Evolutionary conservation across 2,797 vertebrate genomes (phyloP).

Genomic region (Rachycentron canadum): DNA sequence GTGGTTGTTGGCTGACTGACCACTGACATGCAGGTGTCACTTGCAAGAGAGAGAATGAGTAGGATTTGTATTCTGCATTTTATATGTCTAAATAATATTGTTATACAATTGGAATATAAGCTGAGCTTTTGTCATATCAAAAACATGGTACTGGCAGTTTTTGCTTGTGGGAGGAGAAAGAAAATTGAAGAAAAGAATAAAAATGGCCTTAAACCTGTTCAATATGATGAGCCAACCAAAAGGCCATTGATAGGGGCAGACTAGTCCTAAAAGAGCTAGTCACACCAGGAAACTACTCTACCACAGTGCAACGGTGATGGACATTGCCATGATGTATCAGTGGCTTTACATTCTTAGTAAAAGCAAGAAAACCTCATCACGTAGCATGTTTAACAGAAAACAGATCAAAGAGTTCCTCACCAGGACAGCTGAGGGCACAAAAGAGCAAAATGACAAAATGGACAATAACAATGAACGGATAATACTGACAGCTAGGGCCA

Average conservation of each 20-base stretch:
- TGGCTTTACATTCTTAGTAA: background rate
- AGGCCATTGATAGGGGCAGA: background rate
- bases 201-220: background rate
- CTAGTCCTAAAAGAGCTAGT: background rate
- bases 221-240: background rate
- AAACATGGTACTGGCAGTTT: background rate
- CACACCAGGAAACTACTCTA: background rate
- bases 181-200: background rate
- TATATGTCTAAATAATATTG: background rate
- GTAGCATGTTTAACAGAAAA: background rate
- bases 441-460: background rate
- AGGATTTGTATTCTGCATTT: background rate
- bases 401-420: background rate
- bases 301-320: background rate
- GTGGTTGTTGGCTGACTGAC: background rate
- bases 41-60: background rate
- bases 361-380: background rate
- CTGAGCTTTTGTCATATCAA: no score
- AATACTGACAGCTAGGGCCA: background rate
- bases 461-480: background rate
- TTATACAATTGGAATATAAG: background rate
- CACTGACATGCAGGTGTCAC: background rate
- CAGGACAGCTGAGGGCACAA: constrained; percentile 19
- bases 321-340: background rate
- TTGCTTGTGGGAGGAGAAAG: background rate